phyloP scores from a whole-genome alignment of 2,113 vertebrate genomes.

The Clupea harengus region DNA sequence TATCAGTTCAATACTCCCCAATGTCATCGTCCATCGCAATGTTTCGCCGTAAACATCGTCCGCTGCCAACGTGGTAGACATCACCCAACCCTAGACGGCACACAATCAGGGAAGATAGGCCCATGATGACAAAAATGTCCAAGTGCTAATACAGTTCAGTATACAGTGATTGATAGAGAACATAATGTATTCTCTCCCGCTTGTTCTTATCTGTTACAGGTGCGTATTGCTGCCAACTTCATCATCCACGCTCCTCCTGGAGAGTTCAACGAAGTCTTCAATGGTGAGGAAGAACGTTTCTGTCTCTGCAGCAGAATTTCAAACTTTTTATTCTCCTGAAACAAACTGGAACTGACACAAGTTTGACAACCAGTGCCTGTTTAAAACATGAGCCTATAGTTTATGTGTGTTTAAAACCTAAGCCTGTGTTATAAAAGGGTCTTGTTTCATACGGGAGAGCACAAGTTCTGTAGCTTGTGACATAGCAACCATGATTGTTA shows the following conservation, averaged over 20 bases:
- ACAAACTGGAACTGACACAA: neutral
- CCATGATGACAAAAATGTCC: neutral
- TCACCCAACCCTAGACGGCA: too few species aligned
- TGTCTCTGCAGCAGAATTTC: neutral
- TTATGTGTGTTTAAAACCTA: neutral
- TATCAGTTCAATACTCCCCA: too few species aligned
- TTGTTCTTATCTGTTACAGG: constrained; percentile 60
- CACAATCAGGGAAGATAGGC: neutral
- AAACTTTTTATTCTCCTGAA: neutral
- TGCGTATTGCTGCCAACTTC: constrained; percentile 91
- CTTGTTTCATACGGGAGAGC: neutral
- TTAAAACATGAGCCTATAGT: neutral
- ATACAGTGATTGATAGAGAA: neutral
- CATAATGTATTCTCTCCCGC: neutral
- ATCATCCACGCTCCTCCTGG: constrained; percentile 92
- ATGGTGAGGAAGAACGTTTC: constrained; percentile 74
- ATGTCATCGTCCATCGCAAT: too few species aligned
- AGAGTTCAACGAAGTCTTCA: constrained; percentile 97
- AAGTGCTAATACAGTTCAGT: neutral
- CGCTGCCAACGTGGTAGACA: too few species aligned
- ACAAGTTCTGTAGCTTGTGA: neutral
- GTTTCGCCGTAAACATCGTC: too few species aligned
- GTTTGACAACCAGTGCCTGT: too few species aligned
- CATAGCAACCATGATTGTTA: neutral
- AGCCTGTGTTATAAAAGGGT: neutral